These are phyloP conservation scores for Macrophya annulata DNA, from an alignment of 2,888 invertebrate species.

Conservation along the genomic window DNA sequence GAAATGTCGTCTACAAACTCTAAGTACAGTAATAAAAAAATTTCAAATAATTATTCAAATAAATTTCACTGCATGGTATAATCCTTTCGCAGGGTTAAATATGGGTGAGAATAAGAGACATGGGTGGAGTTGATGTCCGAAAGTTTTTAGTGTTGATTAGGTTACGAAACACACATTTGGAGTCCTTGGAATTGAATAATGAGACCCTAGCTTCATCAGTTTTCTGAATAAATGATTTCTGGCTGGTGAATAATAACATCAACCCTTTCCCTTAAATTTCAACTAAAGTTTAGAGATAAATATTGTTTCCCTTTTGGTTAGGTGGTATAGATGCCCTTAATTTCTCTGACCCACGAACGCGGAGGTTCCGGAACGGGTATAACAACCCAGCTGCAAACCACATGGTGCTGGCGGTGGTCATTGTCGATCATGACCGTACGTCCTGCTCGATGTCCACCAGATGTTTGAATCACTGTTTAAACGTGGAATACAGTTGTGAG, in stretches of 20 bases:
- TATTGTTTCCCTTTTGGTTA: constrained; percentile 21
- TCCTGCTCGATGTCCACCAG: constrained; percentile 43
- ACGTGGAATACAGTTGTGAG: not conserved
- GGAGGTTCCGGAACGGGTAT: not conserved
- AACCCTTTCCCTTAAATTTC: not conserved
- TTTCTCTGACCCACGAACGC: constrained; percentile 39
- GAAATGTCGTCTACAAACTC: not conserved
- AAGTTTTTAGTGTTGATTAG: not conserved
- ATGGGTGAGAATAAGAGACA: not conserved
- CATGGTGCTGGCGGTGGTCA: constrained; percentile 28
- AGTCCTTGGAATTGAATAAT: not conserved
- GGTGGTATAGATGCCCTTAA: not conserved
- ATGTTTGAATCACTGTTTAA: constrained; percentile 35
- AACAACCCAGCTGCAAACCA: constrained; percentile 42
- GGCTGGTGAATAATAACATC: not conserved
- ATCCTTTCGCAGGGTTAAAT: too few species aligned
- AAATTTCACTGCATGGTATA: not conserved
- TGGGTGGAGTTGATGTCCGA: not conserved
- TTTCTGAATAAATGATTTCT: constrained; percentile 2
- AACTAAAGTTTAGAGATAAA: not conserved
- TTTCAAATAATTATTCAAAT: not conserved
- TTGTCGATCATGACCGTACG: constrained; percentile 47
- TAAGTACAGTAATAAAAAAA: not conserved
- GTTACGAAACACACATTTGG: not conserved
- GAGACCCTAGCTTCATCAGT: not conserved